These are phyloP conservation scores for Cydia pomonella DNA, from an alignment of 1,140 invertebrate genomes.

Conservation along the genomic window DNA sequence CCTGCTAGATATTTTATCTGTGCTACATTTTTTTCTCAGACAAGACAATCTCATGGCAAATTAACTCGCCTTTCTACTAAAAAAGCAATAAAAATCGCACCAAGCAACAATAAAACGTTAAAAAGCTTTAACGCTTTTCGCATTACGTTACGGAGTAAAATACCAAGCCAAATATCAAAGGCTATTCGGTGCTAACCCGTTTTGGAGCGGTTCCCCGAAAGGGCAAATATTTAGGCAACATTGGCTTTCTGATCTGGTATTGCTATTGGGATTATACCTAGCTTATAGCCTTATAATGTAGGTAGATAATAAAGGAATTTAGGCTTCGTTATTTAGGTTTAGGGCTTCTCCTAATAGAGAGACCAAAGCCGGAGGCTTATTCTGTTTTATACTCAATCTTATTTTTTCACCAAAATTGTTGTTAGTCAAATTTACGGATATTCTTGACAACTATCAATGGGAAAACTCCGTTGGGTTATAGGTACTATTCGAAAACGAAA, in stretches of 20 bases:
- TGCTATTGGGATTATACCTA: background rate
- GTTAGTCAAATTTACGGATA: no score
- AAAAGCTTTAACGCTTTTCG: conserved; percentile 1
- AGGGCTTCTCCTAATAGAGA: background rate
- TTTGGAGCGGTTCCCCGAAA: background rate
- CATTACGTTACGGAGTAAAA: background rate
- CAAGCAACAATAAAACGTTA: background rate
- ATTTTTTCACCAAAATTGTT: no score
- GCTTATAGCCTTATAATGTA: background rate
- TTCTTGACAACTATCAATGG: no score
- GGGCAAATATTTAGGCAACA: background rate
- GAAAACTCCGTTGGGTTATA: no score
- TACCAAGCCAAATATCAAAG: conserved; percentile 13
- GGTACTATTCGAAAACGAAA: no score
- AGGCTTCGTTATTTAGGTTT: background rate
- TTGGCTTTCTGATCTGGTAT: background rate
- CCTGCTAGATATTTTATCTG: no score
- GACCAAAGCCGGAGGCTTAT: no score
- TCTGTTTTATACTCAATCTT: no score
- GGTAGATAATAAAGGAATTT: background rate
- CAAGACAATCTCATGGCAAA: background rate
- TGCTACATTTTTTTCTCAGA: background rate
- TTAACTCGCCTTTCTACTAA: conserved; percentile 1
- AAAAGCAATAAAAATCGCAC: background rate
- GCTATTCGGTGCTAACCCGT: background rate